Conservation (phyloP, 2,888 invertebrate species). For the Rhaphigaster nebulosa region DNA sequence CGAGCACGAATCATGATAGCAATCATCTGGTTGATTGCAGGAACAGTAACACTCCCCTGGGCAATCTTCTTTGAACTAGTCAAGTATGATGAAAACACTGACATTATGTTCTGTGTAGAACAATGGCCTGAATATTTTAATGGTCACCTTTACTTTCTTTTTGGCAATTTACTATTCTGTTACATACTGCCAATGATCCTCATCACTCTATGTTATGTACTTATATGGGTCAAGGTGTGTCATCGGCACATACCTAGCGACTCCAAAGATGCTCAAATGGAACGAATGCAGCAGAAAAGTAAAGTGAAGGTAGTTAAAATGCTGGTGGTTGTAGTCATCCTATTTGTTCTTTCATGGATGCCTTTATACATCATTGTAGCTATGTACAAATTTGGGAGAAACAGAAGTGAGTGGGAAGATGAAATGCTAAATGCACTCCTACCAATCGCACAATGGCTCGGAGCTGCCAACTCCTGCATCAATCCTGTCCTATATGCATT, state of each 20-base stretch:
- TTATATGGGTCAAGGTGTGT: slow-evolving; percentile 93
- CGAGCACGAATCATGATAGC: slow-evolving; percentile 90
- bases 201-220: slow-evolving; percentile 91
- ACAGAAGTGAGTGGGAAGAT: slow-evolving; percentile 82
- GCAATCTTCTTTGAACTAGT: slow-evolving; percentile 89
- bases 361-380: slow-evolving; percentile 92
- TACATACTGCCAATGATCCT: slow-evolving; percentile 92
- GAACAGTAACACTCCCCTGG: slow-evolving; percentile 90
- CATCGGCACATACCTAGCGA: slow-evolving; percentile 90
- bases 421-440: slow-evolving; percentile 84
- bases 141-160: slow-evolving; percentile 87
- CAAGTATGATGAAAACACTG: slow-evolving; percentile 80
- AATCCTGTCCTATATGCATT: slow-evolving; percentile 94
- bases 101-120: slow-evolving; percentile 73
- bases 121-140: slow-evolving; percentile 88
- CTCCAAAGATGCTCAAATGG: slow-evolving; percentile 91
- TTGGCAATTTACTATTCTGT: slow-evolving; percentile 90
- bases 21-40: slow-evolving; percentile 90
- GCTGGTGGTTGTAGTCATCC: slow-evolving; percentile 91
- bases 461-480: slow-evolving; percentile 94
- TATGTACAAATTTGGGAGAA: slow-evolving; percentile 85
- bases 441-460: slow-evolving; percentile 92
- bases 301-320: slow-evolving; percentile 96
- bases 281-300: slow-evolving; percentile 92
- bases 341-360: slow-evolving; percentile 94